Base-by-base conservation (phyloP, 2,888 invertebrate species). In the Choristoneura rosaceana region DNA sequence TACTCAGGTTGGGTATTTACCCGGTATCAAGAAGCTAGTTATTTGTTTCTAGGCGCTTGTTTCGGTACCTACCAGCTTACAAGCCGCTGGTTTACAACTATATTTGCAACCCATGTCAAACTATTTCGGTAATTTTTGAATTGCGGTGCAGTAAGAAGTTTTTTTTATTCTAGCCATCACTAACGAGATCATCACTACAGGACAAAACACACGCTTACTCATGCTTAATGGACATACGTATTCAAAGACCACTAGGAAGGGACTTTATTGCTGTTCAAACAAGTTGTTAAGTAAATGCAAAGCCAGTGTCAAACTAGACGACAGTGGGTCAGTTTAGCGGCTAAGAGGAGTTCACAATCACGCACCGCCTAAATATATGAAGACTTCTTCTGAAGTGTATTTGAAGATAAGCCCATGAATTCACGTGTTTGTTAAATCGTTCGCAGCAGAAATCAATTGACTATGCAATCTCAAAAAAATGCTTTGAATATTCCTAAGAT, bases 171-270 rank as follows among this genome's bases (percentile, higher is more conserved):
- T 34, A 69, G 71, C 8, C 12, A 34, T 52, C 38, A 34, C 7
- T 33, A 64, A 61, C 52, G 55, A 68, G 43, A 71, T 70, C 52
- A 74, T 73, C 61, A 47, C 33, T 0, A 62, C 64, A 1, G 38
- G 43, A 25, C 8, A 15, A 4, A 12, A 41, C 41, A 41, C 41
- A 14, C n/a, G n/a, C 15, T 69, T 74, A 9, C 65, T 75, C 0
- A 71, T 75, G 71, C 58, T 69, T 1, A 67, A 63, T 3, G 71
- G 67, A 2, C 71, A 47, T 50, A 74, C 74, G 0, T 75, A 60
- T 62, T 69, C 75, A 0, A 64, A 68, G 55, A 52, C 60, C 15
- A 63, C 14, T 34, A 12, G 63, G 10, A 55, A 50, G 10, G 45
- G 43, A n/a, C 50, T 69, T 3, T 74, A 58, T 34, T 71, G 69